phyloP scores from a whole-genome alignment of 1,140 invertebrate species.

The Listronotus oregonensis region DNA sequence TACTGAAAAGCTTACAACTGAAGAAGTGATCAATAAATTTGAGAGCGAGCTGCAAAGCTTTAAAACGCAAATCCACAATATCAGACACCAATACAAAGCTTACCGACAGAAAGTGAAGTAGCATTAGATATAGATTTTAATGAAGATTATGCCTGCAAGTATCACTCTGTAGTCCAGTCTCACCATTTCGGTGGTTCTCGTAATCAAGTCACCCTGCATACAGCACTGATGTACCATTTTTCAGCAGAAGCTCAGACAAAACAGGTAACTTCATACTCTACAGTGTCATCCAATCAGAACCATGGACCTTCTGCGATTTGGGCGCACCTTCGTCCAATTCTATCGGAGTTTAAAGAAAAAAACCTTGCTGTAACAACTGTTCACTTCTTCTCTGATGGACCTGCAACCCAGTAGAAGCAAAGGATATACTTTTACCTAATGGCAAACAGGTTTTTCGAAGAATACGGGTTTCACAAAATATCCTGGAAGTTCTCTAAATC shows the following conservation, averaged over 20 bases:
- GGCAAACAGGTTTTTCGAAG: not conserved
- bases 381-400: constrained; percentile 13
- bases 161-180: constrained; percentile 39
- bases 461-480: not conserved
- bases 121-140: constrained; percentile 43
- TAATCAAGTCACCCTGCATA: constrained; percentile 13
- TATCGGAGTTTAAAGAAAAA: too few species aligned
- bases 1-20: too few species aligned
- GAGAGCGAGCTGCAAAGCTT: too few species aligned
- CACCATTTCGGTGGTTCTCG: constrained; percentile 42
- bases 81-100: too few species aligned
- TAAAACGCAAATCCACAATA: too few species aligned
- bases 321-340: too few species aligned
- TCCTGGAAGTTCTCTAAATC: constrained; percentile 37
- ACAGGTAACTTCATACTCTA: constrained; percentile 5
- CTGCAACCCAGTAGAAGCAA: constrained; percentile 7
- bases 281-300: constrained; percentile 36
- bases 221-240: not conserved
- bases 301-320: too few species aligned
- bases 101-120: constrained; percentile 26
- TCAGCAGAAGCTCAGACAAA: not conserved
- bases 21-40: too few species aligned
- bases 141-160: constrained; percentile 45
- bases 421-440: constrained; percentile 5
- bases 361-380: not conserved